Evolutionary conservation across 2,113 vertebrate genomes (phyloP).

Genomic region (Xiphophorus couchianus): DNA sequence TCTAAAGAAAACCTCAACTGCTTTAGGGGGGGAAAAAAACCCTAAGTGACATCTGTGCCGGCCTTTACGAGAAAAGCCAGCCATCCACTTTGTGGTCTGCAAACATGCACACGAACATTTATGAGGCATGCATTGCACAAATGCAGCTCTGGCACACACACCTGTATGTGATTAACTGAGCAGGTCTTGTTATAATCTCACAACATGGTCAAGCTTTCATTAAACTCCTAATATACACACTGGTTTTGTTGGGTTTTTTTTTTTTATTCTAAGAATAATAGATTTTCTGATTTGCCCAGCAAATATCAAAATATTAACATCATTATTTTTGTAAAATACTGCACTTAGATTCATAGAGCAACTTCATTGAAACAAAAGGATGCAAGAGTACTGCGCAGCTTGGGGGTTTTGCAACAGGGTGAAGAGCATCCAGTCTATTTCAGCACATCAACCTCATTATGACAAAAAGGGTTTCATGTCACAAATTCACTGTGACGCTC

Average conservation of each 20-base stretch:
- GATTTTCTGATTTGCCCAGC: background rate
- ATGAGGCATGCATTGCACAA: constrained; percentile 40
- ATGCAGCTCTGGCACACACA: constrained; percentile 50
- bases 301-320: too few species aligned
- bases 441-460: constrained; percentile 67
- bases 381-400: background rate
- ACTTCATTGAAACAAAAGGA: background rate
- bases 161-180: constrained; percentile 53
- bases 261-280: background rate
- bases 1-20: constrained; percentile 69
- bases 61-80: constrained; percentile 72
- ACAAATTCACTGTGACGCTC: constrained; percentile 46
- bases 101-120: constrained; percentile 24
- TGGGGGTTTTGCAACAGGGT: constrained; percentile 8
- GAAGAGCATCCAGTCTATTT: constrained; percentile 16
- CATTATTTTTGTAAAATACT: background rate
- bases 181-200: constrained; percentile 4
- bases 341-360: constrained; percentile 2
- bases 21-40: constrained; percentile 54
- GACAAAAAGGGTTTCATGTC: constrained; percentile 64
- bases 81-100: constrained; percentile 66
- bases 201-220: background rate
- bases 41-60: constrained; percentile 72
- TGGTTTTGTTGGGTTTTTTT: background rate
- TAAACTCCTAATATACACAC: background rate